Conservation (phyloP, 2,113 vertebrate genomes). For the Dryoscopus gambensis region DNA sequence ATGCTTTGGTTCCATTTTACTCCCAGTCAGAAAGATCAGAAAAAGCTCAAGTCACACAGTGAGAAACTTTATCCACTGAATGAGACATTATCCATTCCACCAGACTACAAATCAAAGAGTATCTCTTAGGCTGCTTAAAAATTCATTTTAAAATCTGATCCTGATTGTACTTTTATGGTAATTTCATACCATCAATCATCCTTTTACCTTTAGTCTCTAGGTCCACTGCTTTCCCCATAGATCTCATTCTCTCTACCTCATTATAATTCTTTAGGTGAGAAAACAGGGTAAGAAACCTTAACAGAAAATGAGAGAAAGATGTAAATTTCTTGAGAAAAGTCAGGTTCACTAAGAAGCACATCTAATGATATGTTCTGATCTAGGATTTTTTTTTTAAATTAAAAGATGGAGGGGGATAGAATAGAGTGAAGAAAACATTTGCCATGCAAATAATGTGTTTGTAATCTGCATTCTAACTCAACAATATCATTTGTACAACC, state of each 20-base stretch:
- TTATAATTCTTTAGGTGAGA: slow-evolving; percentile 98
- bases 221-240: slow-evolving; percentile 92
- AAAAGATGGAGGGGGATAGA: slow-evolving; percentile 51
- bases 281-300: slow-evolving; percentile 82
- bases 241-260: slow-evolving; percentile 91
- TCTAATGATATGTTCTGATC: slow-evolving; percentile 90
- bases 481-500: slow-evolving; percentile 15
- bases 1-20: slow-evolving; percentile 81
- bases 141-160: slow-evolving; percentile 99
- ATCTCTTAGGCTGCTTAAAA: slow-evolving; percentile 99
- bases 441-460: slow-evolving; percentile 65
- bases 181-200: slow-evolving; percentile 95
- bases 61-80: slow-evolving; percentile 96
- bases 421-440: slow-evolving; percentile 32
- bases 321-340: slow-evolving; percentile 91
- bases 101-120: slow-evolving; percentile 97
- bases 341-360: slow-evolving; percentile 78
- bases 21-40: slow-evolving; percentile 84
- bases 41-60: slow-evolving; percentile 82
- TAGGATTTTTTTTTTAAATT: slow-evolving; percentile 62
- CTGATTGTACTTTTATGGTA: slow-evolving; percentile 99
- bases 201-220: slow-evolving; percentile 94
- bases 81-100: slow-evolving; percentile 97
- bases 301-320: slow-evolving; percentile 93
- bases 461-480: slow-evolving; percentile 33